These are phyloP conservation scores for Eupeodes corollae DNA, from an alignment of 1,140 invertebrate genomes.

Conservation along the genomic window DNA sequence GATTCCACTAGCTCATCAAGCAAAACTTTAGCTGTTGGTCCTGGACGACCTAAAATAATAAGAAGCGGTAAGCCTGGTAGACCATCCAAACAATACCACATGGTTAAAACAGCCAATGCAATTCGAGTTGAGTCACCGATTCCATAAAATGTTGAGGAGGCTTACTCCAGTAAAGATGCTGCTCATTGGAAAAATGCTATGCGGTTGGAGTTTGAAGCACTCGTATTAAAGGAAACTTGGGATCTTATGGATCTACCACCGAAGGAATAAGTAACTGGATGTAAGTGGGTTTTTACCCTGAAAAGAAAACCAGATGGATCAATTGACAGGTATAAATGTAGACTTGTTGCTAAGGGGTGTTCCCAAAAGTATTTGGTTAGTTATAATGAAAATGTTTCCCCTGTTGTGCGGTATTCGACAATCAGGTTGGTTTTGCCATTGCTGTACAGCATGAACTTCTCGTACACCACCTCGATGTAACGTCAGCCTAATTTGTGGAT, in stretches of 20 bases:
- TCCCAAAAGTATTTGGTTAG: constrained; percentile 27
- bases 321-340: constrained; percentile 20
- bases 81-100: background rate
- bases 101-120: background rate
- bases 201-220: too few relatives aligned
- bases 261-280: background rate
- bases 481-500: constrained; percentile 34
- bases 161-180: too few relatives aligned
- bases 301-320: background rate
- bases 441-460: constrained; percentile 22
- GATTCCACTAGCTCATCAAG: background rate
- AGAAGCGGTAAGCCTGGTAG: background rate
- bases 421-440: constrained; percentile 34
- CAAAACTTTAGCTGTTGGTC: background rate
- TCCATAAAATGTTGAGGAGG: too few relatives aligned
- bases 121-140: too few relatives aligned
- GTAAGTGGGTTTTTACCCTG: background rate
- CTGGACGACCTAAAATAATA: background rate
- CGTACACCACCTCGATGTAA: constrained; percentile 33
- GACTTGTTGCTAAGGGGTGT: constrained; percentile 35
- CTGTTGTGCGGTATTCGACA: constrained; percentile 26
- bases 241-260: too few relatives aligned
- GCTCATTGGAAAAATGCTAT: too few relatives aligned
- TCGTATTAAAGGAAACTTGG: too few relatives aligned
- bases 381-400: constrained; percentile 34